These are phyloP conservation scores for Agrotis clavis DNA, from an alignment of 2,888 invertebrate genomes.

Conservation along the genomic window DNA sequence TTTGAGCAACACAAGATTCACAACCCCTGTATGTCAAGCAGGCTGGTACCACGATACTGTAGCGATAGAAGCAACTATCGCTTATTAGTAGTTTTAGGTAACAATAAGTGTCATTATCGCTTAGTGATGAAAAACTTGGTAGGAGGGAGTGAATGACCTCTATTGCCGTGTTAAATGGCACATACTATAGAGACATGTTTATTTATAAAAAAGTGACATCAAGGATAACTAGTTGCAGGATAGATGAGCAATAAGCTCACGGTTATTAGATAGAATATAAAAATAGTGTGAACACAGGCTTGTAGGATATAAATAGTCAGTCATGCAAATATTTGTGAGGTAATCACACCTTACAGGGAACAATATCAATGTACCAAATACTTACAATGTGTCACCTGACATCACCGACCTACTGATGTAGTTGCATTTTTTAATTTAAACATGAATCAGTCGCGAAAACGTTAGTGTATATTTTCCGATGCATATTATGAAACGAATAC, in stretches of 20 bases:
- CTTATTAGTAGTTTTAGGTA: too few species aligned
- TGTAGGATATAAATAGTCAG: constrained; percentile 5
- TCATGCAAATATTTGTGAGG: background rate
- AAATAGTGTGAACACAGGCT: background rate
- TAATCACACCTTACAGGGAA: constrained; percentile 8
- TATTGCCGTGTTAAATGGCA: too few species aligned
- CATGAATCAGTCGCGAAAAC: constrained; percentile 8
- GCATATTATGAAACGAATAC: constrained; percentile 8
- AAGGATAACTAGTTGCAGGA: constrained; percentile 2
- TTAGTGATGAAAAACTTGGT: too few species aligned
- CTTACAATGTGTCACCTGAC: constrained; percentile 8
- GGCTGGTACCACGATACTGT: too few species aligned
- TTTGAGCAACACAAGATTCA: too few species aligned
- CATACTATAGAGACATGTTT: background rate
- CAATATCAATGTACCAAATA: constrained; percentile 3
- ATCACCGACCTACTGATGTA: background rate
- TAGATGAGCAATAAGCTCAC: constrained; percentile 1
- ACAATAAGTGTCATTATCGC: too few species aligned
- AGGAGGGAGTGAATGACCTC: too few species aligned
- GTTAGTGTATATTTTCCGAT: constrained; percentile 18
- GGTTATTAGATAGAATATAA: background rate
- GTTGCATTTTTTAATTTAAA: constrained; percentile 10
- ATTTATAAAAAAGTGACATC: background rate
- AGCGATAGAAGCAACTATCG: too few species aligned
- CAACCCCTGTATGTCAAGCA: too few species aligned